Evolutionary conservation across 37 sponge, comb jelly and placozoan genomes (phyloP).

Genomic region (Agelas oroides): DNA sequence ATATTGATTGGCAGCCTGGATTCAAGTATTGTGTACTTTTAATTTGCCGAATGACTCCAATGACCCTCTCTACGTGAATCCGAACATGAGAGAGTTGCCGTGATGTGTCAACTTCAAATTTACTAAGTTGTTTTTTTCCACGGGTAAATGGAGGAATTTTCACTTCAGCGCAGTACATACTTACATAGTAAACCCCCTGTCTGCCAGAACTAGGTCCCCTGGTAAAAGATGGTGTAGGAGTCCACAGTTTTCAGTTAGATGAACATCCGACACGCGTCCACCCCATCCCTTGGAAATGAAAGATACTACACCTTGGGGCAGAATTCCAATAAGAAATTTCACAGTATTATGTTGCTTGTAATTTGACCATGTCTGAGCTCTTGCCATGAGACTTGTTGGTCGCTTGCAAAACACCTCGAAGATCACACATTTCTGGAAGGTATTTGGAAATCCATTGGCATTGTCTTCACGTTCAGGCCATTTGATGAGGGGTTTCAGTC

Average conservation of each 20-base stretch:
- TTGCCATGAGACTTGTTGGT: conserved; percentile 41
- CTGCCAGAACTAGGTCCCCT: conserved; percentile 56
- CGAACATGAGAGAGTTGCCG: conserved; percentile 49
- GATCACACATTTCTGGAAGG: conserved; percentile 36
- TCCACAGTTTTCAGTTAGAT: conserved; percentile 68
- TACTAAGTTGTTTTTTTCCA: conserved; percentile 69
- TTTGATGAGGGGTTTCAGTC: conserved; percentile 25
- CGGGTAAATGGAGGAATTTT: conserved; percentile 59
- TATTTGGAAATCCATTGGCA: conserved; percentile 66
- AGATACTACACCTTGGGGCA: conserved; percentile 43
- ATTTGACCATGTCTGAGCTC: conserved; percentile 63
- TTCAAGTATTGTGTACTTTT: conserved; percentile 58
- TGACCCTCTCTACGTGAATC: conserved; percentile 77
- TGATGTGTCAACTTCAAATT: conserved; percentile 52
- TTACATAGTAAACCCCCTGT: conserved; percentile 64
- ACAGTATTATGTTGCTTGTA: conserved; percentile 52
- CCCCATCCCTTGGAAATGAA: conserved; percentile 75
- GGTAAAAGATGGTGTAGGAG: conserved; percentile 34
- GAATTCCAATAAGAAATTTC: conserved; percentile 52
- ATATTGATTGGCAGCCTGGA: conserved; percentile 62
- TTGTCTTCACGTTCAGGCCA: conserved; percentile 69
- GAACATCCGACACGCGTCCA: conserved; percentile 65
- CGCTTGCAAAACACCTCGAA: conserved; percentile 62
- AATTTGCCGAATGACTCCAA: conserved; percentile 60
- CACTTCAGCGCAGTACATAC: conserved; percentile 52